Evolutionary conservation across 2,888 invertebrate species (phyloP), one percentile per base, ranked within the genome.

Genomic region (Drosophila fulvimacula): DNA sequence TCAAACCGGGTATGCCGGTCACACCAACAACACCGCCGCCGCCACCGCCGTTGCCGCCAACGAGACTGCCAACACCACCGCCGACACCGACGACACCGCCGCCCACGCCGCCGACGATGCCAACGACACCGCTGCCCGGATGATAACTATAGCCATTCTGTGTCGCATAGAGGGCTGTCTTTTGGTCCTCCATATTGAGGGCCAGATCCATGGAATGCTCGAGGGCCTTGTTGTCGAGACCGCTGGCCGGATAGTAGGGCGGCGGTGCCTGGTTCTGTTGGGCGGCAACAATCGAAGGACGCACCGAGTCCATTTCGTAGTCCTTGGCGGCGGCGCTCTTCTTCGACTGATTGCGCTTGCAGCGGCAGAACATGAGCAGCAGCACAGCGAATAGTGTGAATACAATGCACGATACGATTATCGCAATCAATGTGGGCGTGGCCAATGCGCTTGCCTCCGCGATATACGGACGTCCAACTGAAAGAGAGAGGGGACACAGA

Each of bases 181-280:
- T 97, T 9, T 97, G 96, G 90, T 97, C 97, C 87, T 97, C 97
- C 93, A 97, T 94, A 10, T 96, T 95, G 63, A 97, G 92, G 2
- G 96, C 96, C 82, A 97, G 94, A 90, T 98, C 98, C 94, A 97
- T 95, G 10, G 97, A 97, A 92, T 97, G 96, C 92, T 98, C 97
- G 48, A 98, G 93, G 32, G 97, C 98, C 93, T 98, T 98, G 92
- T 98, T 98, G 93, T 98, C 98, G 94, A 97, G 95, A 0, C 97
- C 97, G 51, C 96, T 95, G 13, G 95, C 95, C n/a, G 97, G 97
- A 90, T 97, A 97, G 88, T 97, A 97, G 0, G 97, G 97, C 36
- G 97, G 97, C 24, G 97, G 97, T 1, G 97, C 96, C 89, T 96
- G 96, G 72, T 96, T 96, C 92, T 96, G 97, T 73, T 96, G 96